These are phyloP conservation scores for Heliocidaris tuberculata DNA, from an alignment of 35 echinoderm and acorn worm genomes.

Conservation along the genomic window DNA sequence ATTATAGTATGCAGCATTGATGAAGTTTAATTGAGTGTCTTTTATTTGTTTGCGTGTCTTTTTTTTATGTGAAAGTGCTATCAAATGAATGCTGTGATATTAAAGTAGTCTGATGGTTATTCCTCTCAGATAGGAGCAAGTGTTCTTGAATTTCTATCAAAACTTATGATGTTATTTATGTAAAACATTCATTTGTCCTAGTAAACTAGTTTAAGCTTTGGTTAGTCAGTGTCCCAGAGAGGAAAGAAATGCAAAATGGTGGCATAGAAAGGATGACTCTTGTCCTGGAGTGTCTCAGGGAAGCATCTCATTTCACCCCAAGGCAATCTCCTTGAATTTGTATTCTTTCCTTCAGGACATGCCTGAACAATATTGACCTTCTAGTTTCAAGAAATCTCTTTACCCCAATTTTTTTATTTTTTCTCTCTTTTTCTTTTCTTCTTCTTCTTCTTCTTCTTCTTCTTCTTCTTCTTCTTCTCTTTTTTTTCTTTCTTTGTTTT, in stretches of 20 bases:
- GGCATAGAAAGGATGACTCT: background rate
- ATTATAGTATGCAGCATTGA: too few relatives aligned
- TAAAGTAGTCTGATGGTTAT: background rate
- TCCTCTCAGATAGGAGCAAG: background rate
- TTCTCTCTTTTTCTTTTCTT: background rate
- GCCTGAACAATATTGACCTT: background rate
- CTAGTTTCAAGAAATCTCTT: background rate
- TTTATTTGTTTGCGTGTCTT: background rate
- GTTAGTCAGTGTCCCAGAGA: background rate
- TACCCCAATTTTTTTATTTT: background rate
- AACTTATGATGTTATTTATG: too few relatives aligned
- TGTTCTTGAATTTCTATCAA: background rate
- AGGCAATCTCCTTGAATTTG: constrained; percentile 16
- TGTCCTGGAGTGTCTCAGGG: background rate
- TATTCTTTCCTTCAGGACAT: background rate
- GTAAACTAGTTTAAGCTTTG: background rate
- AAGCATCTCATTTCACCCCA: background rate
- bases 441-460: background rate
- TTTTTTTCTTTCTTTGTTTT: too few relatives aligned
- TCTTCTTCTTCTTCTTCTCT: background rate
- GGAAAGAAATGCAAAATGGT: background rate
- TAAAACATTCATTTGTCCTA: background rate
- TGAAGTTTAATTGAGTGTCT: too few relatives aligned
- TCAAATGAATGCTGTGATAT: background rate
- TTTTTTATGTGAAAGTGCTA: background rate